Base-by-base conservation (phyloP, 2,888 invertebrate genomes). In the Drosophila dives region DNA sequence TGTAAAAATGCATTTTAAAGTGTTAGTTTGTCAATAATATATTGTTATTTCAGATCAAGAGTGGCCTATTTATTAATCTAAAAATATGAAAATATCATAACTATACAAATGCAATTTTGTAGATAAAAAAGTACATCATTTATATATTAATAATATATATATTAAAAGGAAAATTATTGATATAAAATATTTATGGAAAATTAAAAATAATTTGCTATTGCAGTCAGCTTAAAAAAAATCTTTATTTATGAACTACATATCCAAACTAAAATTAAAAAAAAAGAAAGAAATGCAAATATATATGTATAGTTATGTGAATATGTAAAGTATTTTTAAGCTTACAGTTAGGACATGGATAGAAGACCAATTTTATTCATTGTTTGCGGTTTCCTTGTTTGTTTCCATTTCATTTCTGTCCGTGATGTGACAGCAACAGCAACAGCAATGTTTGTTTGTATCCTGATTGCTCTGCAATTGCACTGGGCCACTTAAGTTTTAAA, bases 321-420 rank as follows among this genome's bases (percentile, higher is more conserved):
- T 23, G 45, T 15, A 45, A 26, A 32, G 7, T 42, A 42, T 20
- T 32, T 64, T 15, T n/a, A n/a, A 26, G 38, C 68, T 69, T 58
- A 69, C 68, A 58, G 48, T 63, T 70, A 38, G 61, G 61, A 59
- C 36, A 45, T 45, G 45, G 17, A 53, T 32, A 36, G 20, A 61
- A 40, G 26, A 32, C 36, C 54, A 29, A 34, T 62, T 42, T 51
- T 55, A 33, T 55, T 42, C 33, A 51, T 26, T 45, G 33, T 51
- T 60, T 68, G 56, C n/a, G 26, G 34, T 34, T 50, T 80, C 42
- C 20, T 42, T 64, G 45, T 63, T 66, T 61, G 64, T 64, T 62
- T 60, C 63, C 50, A 50, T 66, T 61, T 32, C 54, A 76, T 76
- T 67, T 45, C 45, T 58, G 53, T 40, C n/a, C 58, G 62, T 59